Percentiles rank a stretch among this genome's conserved stretches.
Conservation (phyloP, 1,140 invertebrate species). For the Maniola jurtina region DNA sequence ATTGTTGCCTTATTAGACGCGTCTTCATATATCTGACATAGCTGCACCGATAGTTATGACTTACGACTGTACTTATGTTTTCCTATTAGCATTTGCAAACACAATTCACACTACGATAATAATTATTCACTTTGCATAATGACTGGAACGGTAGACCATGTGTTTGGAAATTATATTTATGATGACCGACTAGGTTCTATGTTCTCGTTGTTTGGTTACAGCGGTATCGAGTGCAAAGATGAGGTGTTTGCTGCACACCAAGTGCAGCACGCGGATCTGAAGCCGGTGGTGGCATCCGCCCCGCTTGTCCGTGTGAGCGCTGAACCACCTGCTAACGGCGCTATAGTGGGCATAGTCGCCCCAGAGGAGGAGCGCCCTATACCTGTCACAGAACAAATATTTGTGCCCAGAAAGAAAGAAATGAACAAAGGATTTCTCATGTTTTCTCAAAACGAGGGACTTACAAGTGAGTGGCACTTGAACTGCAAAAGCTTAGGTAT, state of each 20-base stretch:
- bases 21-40: constrained; percentile 43
- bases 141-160: constrained; percentile 34
- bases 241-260: constrained; percentile 91
- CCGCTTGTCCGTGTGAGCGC: constrained; percentile 34
- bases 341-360: constrained; percentile 54
- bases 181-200: constrained; percentile 38
- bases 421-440: constrained; percentile 96
- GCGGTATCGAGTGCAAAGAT: constrained; percentile 92
- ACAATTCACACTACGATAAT: constrained; percentile 25
- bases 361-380: constrained; percentile 78
- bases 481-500: constrained; percentile 59
- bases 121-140: constrained; percentile 13
- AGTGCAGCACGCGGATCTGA: constrained; percentile 74
- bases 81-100: constrained; percentile 47
- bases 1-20: constrained; percentile 65
- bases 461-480: constrained; percentile 86
- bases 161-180: constrained; percentile 26
- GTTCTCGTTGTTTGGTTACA: constrained; percentile 79
- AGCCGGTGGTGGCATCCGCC: constrained; percentile 48
- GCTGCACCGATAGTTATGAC: constrained; percentile 35
- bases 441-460: constrained; percentile 90
- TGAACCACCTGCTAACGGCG: constrained; percentile 54
- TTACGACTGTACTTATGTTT: constrained; percentile 41
- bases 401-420: constrained; percentile 91
- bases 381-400: constrained; percentile 87